Conservation (phyloP, 2,888 invertebrate species). For the Acanthosoma haemorrhoidale region DNA sequence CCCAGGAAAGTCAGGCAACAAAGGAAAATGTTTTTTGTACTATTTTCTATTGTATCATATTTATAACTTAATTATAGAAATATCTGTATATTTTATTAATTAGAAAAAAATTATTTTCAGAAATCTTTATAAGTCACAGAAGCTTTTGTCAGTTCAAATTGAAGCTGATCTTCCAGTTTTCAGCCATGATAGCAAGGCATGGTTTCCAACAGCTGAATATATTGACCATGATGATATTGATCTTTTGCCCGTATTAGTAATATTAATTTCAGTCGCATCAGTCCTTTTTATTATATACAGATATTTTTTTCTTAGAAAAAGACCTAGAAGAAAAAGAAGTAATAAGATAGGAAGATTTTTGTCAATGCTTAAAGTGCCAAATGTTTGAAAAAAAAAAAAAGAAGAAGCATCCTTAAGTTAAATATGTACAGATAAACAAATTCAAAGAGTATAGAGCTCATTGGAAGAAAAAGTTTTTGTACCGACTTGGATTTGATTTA, state of each 20-base stretch:
- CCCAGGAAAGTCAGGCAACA: not conserved
- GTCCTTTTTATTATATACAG: constrained; percentile 36
- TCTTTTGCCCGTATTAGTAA: constrained; percentile 34
- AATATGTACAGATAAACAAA: not conserved
- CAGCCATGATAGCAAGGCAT: constrained; percentile 39
- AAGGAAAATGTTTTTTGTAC: not conserved
- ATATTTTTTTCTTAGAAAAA: constrained; percentile 36
- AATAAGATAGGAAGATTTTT: constrained; percentile 39
- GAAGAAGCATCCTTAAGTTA: not conserved
- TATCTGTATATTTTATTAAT: too few relatives aligned
- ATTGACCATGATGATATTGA: constrained; percentile 37
- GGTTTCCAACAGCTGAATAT: constrained; percentile 39
- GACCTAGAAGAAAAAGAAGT: constrained; percentile 47
- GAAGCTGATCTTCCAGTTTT: constrained; percentile 42
- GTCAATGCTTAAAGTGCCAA: constrained; percentile 39
- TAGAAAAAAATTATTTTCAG: constrained; percentile 52
- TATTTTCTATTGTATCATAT: not conserved
- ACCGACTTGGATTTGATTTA: too few relatives aligned
- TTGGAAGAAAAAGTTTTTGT: too few relatives aligned
- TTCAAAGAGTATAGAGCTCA: too few relatives aligned
- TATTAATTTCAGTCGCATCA: constrained; percentile 33
- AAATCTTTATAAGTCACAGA: constrained; percentile 71
- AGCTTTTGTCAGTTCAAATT: constrained; percentile 58
- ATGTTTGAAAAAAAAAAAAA: constrained; percentile 31
- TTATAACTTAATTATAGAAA: too few relatives aligned